phyloP scores from a whole-genome alignment of 2,113 vertebrate species.

The Nothocercus julius region DNA sequence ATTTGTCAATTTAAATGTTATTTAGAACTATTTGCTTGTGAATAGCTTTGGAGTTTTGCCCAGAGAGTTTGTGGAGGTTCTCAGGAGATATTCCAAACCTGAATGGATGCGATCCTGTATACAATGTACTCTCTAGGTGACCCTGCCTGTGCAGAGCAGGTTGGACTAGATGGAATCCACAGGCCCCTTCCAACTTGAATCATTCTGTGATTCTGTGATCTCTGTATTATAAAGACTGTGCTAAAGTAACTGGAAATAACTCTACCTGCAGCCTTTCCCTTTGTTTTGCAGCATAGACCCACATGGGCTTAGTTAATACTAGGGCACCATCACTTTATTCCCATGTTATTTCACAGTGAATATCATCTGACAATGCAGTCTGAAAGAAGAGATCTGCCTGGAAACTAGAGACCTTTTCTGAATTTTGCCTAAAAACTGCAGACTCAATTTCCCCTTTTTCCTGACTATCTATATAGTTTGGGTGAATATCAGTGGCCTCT shows the following conservation, averaged over 20 bases:
- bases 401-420: neutral
- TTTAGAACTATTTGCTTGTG: conserved; percentile 1
- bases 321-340: neutral
- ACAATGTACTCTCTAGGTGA: too few relatives aligned
- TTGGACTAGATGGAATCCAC: too few relatives aligned
- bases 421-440: neutral
- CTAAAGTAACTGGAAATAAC: neutral
- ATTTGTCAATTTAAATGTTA: conserved; percentile 21
- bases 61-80: too few relatives aligned
- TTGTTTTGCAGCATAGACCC: neutral
- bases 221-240: neutral
- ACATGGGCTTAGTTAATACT: neutral
- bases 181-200: too few relatives aligned
- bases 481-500: neutral
- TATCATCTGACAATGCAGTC: neutral
- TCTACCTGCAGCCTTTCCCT: neutral
- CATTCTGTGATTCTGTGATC: neutral
- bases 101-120: too few relatives aligned
- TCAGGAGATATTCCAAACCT: too few relatives aligned
- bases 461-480: neutral
- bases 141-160: too few relatives aligned
- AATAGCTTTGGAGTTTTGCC: neutral
- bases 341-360: neutral
- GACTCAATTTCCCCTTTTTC: neutral
- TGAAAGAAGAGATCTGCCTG: neutral